Base-by-base conservation (phyloP, 2,888 invertebrate species). In the Mamestra brassicae region DNA sequence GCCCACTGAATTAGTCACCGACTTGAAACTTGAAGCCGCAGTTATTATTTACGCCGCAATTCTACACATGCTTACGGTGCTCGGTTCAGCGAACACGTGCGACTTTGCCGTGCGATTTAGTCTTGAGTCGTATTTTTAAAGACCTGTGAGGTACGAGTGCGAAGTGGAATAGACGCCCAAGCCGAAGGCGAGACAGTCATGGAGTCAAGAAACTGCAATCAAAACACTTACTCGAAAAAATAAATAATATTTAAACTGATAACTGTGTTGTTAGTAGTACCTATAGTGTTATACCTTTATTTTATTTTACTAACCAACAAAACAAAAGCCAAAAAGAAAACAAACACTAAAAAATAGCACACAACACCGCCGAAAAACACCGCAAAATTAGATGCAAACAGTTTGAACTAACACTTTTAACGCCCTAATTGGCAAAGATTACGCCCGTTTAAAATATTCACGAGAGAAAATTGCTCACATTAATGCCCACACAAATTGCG, bases 1-100 rank as follows among this genome's bases (percentile, higher is more conserved):
- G 81, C 87, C 76, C 75, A 80, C 83, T 72, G 82, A 90, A 90
- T 89, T 90, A 79, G 86, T 85, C 87, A 84, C n/a, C 52, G 79
- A 80, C 87, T 88, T 82, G 69, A 71, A 81, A 84, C 81, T 86
- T 87, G 83, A 77, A 74, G 78, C 85, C 87, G 45, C 86, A 83
- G 83, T 84, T 81, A 86, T 90, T 87, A 90, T 90, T 87, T 88
- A 90, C 81, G 26, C 26, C 1, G 26, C 26, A 1, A 26, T 26
- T 26, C 26, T 26, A 26, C 26, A 26, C 26, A 26, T 26, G 26
- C 26, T 26, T 26, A 26, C 26, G 26, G 26, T 13, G 47, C 13
- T 13, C 47, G 66, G 47, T 68, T 75, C 45, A 42, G 52, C 34
- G 38, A 61, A 60, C 34, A 64, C 58, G 42, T 64, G 76, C 55